phyloP scores from a whole-genome alignment of 2,113 vertebrate species.

The Sceloporus undulatus region DNA sequence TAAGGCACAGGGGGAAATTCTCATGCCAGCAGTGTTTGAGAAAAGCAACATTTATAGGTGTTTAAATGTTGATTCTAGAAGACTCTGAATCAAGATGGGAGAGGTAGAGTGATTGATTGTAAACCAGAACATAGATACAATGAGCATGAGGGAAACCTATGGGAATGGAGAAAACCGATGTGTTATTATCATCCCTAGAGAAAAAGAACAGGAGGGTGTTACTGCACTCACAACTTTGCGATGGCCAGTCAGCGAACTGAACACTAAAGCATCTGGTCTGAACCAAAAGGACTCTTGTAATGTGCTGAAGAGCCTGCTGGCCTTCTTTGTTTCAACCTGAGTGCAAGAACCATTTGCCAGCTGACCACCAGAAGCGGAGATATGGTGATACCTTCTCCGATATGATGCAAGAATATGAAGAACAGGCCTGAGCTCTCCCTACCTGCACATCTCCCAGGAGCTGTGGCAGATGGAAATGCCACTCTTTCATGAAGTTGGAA shows the following conservation, averaged over 20 bases:
- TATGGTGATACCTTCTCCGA: background rate
- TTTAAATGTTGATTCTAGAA: background rate
- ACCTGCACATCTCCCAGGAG: constrained; percentile 93
- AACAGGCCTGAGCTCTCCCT: background rate
- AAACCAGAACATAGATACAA: background rate
- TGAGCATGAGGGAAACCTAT: background rate
- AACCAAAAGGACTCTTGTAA: too few species aligned
- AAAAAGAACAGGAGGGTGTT: too few species aligned
- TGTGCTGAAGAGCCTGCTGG: too few species aligned
- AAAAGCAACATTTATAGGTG: background rate
- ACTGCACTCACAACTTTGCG: too few species aligned
- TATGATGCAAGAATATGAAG: background rate
- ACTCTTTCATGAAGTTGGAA: constrained; percentile 94
- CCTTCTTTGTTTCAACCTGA: too few species aligned
- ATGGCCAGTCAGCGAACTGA: too few species aligned
- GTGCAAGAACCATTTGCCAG: background rate
- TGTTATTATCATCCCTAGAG: background rate
- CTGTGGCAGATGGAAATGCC: constrained; percentile 96
- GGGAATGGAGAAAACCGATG: background rate
- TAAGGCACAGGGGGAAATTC: background rate
- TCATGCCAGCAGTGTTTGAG: background rate
- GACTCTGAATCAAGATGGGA: background rate
- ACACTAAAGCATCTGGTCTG: too few species aligned
- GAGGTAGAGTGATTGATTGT: background rate
- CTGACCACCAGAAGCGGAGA: constrained; percentile 5